Conservation (phyloP, 2,888 invertebrate genomes). For the Leptogaster cylindrica region DNA sequence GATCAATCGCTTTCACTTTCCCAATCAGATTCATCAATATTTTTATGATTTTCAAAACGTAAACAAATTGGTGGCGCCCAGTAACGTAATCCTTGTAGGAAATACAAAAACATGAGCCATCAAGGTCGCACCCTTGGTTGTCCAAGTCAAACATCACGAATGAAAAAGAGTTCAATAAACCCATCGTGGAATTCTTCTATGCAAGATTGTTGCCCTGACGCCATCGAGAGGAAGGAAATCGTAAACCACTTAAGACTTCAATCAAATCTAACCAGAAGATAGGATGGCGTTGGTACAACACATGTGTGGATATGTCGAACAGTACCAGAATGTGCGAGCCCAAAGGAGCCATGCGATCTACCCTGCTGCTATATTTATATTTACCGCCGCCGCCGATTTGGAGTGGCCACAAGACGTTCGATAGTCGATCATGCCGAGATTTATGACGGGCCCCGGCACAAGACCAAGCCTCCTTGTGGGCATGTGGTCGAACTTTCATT, state of each 20-base stretch:
- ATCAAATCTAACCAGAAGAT: slow-evolving; percentile 31
- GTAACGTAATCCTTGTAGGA: no score
- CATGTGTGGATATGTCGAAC: slow-evolving; percentile 14
- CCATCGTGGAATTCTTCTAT: background rate
- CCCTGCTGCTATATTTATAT: slow-evolving; percentile 35
- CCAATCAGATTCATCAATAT: no score
- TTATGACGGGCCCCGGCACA: slow-evolving; percentile 8
- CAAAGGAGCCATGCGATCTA: background rate
- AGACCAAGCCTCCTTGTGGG: background rate
- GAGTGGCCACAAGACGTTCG: slow-evolving; percentile 40
- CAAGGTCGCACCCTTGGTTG: slow-evolving; percentile 8
- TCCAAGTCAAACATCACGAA: background rate
- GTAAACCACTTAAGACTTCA: slow-evolving; percentile 38
- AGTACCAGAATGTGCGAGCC: slow-evolving; percentile 5
- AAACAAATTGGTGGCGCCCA: no score
- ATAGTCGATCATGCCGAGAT: slow-evolving; percentile 30
- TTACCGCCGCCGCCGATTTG: slow-evolving; percentile 21
- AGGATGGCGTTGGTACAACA: background rate
- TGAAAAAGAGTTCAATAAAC: slow-evolving; percentile 25
- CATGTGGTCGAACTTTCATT: slow-evolving; percentile 29
- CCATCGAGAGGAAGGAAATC: slow-evolving; percentile 38
- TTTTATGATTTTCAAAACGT: no score
- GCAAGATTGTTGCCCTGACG: slow-evolving; percentile 1
- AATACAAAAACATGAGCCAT: no score
- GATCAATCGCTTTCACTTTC: no score